Conservation (phyloP, 2,888 invertebrate species). For the Dryadula phaetusa region DNA sequence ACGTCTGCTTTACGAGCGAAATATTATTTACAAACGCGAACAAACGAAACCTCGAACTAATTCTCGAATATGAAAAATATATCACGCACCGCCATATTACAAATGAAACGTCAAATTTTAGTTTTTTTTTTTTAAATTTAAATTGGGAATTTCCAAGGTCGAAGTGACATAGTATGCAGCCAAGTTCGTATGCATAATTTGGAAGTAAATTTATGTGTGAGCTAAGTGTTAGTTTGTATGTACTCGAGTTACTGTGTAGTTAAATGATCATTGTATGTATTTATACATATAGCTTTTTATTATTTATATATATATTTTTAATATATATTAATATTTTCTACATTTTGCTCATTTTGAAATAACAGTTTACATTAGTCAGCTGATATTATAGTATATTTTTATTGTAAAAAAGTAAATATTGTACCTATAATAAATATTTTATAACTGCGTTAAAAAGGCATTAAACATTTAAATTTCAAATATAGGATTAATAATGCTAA, state of each 20-base stretch:
- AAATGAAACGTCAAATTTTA: slow-evolving; percentile 17
- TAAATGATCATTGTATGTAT: neutral
- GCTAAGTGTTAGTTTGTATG: slow-evolving; percentile 48
- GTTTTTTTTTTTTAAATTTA: neutral
- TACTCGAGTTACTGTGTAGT: slow-evolving; percentile 26
- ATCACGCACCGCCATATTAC: slow-evolving; percentile 31
- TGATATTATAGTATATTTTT: too few species aligned
- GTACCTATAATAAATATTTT: too few species aligned
- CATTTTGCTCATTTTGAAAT: too few species aligned
- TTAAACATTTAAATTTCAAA: too few species aligned
- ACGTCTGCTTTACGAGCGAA: slow-evolving; percentile 60
- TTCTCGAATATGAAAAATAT: slow-evolving; percentile 45
- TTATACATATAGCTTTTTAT: too few species aligned
- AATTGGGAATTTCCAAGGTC: slow-evolving; percentile 33
- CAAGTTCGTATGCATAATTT: slow-evolving; percentile 64
- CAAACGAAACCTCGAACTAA: slow-evolving; percentile 56
- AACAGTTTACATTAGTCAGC: too few species aligned
- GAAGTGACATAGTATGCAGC: slow-evolving; percentile 28
- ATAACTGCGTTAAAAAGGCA: too few species aligned
- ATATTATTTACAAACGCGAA: slow-evolving; percentile 51
- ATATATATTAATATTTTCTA: neutral
- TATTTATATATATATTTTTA: neutral
- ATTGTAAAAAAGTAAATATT: too few species aligned
- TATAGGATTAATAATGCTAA: too few species aligned
- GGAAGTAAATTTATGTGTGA: slow-evolving; percentile 50